These are phyloP conservation scores for Leptobrachium ailaonicum DNA, from an alignment of 2,113 vertebrate genomes.

Conservation along the genomic window DNA sequence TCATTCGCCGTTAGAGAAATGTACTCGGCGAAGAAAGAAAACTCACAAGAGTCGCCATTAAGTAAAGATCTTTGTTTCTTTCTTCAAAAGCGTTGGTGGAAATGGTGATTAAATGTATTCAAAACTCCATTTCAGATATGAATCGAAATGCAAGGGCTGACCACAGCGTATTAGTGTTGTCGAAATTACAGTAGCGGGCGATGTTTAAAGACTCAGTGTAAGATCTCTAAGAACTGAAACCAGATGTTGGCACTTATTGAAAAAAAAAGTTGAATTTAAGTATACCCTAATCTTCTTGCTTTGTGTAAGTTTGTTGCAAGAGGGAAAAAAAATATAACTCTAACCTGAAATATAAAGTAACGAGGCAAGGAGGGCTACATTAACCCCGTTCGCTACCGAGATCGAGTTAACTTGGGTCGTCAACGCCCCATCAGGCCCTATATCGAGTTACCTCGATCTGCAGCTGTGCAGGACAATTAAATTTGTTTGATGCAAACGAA, in stretches of 20 bases:
- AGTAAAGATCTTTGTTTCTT: background rate
- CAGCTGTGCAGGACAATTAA: too few relatives aligned
- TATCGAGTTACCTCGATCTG: too few relatives aligned
- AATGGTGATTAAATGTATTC: too few relatives aligned
- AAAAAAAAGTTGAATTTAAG: background rate
- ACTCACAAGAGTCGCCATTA: background rate
- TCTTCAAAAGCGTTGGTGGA: background rate
- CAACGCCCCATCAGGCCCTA: too few relatives aligned
- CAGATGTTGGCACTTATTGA: background rate
- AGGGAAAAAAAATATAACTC: too few relatives aligned
- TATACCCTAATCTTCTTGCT: too few relatives aligned
- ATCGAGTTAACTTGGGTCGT: too few relatives aligned
- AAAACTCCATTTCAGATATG: background rate
- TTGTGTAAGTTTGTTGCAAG: too few relatives aligned
- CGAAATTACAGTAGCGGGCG: background rate
- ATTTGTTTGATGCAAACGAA: too few relatives aligned
- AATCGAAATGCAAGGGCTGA: background rate
- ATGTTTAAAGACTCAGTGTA: background rate
- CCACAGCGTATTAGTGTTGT: background rate
- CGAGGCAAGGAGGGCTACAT: too few relatives aligned
- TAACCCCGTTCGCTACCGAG: too few relatives aligned
- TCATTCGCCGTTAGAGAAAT: background rate
- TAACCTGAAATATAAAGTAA: too few relatives aligned
- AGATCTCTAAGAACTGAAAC: background rate
- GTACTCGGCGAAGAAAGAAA: background rate